Percentiles rank a stretch among this genome's conserved stretches.
phyloP scores from a whole-genome alignment of 2,888 invertebrate genomes.

The Tetragnatha montana region DNA sequence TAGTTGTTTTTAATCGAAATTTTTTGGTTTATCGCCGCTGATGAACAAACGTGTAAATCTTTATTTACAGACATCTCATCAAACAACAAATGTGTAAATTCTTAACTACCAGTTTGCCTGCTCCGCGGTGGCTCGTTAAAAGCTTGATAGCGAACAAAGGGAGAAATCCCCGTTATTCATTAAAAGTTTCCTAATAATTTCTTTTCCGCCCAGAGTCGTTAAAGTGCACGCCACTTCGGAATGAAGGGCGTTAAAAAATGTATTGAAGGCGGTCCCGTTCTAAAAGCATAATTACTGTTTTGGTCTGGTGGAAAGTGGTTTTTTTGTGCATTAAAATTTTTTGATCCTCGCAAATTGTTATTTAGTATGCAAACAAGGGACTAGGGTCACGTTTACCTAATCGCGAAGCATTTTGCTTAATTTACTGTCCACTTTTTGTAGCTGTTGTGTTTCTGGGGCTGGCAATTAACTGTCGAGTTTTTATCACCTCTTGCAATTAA shows the following conservation, averaged over 20 bases:
- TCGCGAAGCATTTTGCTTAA: constrained; percentile 7
- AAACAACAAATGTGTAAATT: constrained; percentile 47
- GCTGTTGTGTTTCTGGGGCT: background rate
- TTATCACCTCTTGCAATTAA: background rate
- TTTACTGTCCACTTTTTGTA: background rate
- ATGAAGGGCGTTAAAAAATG: constrained; percentile 11
- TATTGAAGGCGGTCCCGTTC: constrained; percentile 14
- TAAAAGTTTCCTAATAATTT: constrained; percentile 58
- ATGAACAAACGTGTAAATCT: constrained; percentile 40
- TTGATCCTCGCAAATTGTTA: constrained; percentile 12
- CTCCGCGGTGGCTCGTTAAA: constrained; percentile 47
- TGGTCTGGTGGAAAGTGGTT: background rate
- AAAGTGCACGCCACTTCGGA: constrained; percentile 24
- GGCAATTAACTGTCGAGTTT: constrained; percentile 8
- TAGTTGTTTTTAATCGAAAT: too few species aligned
- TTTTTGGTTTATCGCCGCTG: background rate
- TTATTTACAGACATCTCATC: constrained; percentile 9
- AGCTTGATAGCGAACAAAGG: constrained; percentile 43
- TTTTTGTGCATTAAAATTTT: constrained; percentile 17
- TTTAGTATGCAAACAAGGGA: constrained; percentile 11
- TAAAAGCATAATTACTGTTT: constrained; percentile 38
- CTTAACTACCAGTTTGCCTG: constrained; percentile 44
- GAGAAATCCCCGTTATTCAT: constrained; percentile 51
- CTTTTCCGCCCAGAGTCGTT: constrained; percentile 5
- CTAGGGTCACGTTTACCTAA: constrained; percentile 19